phyloP scores from a whole-genome alignment of 2,888 invertebrate genomes.

The Xylota segnis region DNA sequence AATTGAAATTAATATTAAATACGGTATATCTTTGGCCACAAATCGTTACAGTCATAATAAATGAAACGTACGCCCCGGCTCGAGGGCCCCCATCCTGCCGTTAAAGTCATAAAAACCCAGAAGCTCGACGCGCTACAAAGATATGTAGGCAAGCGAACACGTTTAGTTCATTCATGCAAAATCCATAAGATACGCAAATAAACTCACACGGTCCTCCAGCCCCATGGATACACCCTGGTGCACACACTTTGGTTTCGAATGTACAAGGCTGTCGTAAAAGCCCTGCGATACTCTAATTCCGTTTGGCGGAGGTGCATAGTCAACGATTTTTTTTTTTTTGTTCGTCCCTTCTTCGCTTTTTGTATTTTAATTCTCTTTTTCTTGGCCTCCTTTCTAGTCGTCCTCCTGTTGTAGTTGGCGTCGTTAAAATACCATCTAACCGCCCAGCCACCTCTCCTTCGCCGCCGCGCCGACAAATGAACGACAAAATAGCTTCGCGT shows the following conservation, averaged over 20 bases:
- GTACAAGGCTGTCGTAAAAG: conserved; percentile 26
- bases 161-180: conserved; percentile 73
- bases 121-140: background rate
- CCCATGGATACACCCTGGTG: background rate
- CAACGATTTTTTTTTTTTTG: conserved; percentile 21
- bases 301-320: conserved; percentile 46
- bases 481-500: conserved; percentile 44
- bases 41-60: conserved; percentile 52
- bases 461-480: background rate
- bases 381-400: conserved; percentile 26
- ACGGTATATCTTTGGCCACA: conserved; percentile 38
- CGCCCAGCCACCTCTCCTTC: background rate
- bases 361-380: conserved; percentile 34
- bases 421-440: conserved; percentile 62
- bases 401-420: conserved; percentile 46
- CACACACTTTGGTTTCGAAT: conserved; percentile 12
- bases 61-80: conserved; percentile 32
- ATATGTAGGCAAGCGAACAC: conserved; percentile 31
- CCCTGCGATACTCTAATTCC: conserved; percentile 45
- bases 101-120: conserved; percentile 32
- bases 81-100: background rate
- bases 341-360: conserved; percentile 44
- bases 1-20: conserved; percentile 72
- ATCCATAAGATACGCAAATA: conserved; percentile 68
- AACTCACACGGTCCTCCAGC: conserved; percentile 6